phyloP scores from a whole-genome alignment of 2,797 vertebrate genomes.

The Sebastes vulpes region DNA sequence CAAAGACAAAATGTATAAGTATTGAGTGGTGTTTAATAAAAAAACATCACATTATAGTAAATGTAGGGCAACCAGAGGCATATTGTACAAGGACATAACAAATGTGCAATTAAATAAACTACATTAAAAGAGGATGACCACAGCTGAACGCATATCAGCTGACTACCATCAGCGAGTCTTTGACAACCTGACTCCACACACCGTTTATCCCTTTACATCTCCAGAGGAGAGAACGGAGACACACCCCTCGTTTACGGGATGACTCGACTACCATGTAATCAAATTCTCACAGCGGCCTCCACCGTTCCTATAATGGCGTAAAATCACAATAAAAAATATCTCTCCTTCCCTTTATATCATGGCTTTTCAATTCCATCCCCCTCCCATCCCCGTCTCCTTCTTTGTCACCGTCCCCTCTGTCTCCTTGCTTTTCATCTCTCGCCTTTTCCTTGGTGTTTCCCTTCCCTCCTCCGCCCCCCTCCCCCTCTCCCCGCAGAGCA shows the following conservation, averaged over 20 bases:
- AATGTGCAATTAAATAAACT: not conserved
- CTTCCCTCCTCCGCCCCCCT: not conserved
- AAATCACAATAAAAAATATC: conserved; percentile 30
- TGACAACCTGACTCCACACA: conserved; percentile 13
- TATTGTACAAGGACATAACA: not conserved
- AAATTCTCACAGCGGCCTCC: conserved; percentile 19
- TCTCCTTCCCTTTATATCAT: conserved; percentile 28
- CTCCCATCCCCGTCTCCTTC: conserved; percentile 47
- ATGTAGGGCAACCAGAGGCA: not conserved
- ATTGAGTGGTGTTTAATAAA: not conserved
- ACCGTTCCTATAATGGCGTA: conserved; percentile 18
- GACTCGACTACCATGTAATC: conserved; percentile 18
- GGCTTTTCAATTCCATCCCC: conserved; percentile 73
- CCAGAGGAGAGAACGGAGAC: conserved; percentile 14
- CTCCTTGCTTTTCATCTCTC: conserved; percentile 56
- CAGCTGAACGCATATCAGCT: not conserved
- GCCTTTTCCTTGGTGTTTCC: conserved; percentile 54
- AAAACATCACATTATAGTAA: not conserved
- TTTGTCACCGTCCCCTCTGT: conserved; percentile 54
- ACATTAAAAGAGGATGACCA: not conserved
- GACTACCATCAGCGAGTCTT: not conserved
- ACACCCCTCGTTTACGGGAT: conserved; percentile 30
- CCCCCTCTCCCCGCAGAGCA: conserved; percentile 75
- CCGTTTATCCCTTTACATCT: conserved; percentile 5
- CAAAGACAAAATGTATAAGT: not conserved